Conservation (phyloP, 1,140 invertebrate genomes). For the Neodiprion lecontei region DNA sequence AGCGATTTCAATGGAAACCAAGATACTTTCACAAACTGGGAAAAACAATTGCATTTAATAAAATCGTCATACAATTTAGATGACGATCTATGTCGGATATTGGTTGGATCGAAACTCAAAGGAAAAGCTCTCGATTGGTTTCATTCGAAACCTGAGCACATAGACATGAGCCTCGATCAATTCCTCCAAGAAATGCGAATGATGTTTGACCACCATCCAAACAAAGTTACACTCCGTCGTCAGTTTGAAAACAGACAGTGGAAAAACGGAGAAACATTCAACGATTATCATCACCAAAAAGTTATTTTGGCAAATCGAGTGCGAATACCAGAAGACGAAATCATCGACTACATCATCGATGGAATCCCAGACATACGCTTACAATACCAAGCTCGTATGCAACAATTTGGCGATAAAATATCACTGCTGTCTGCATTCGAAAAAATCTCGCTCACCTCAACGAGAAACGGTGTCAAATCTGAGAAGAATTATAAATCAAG, state of each 20-base stretch:
- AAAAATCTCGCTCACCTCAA: no score
- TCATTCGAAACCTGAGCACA: slow-evolving; percentile 20
- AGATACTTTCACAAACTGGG: slow-evolving; percentile 18
- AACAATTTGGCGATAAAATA: no score
- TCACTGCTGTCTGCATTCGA: no score
- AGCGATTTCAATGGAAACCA: slow-evolving; percentile 12
- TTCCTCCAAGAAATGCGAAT: slow-evolving; percentile 4
- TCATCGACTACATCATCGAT: neutral
- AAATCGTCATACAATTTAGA: neutral
- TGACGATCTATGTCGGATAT: neutral
- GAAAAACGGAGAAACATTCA: slow-evolving; percentile 6
- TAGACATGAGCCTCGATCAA: slow-evolving; percentile 2
- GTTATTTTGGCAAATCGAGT: neutral
- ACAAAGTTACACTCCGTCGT: slow-evolving; percentile 3
- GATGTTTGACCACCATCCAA: slow-evolving; percentile 17
- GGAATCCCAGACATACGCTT: neutral
- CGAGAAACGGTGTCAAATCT: no score
- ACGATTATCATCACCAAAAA: slow-evolving; percentile 13
- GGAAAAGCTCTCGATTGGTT: slow-evolving; percentile 21
- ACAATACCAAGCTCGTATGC: no score
- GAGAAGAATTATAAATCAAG: no score
- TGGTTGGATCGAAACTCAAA: slow-evolving; percentile 11
- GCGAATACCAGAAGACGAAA: neutral
- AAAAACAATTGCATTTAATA: slow-evolving; percentile 10
- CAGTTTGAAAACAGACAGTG: no score